Percentiles rank a stretch among this genome's conserved stretches.
Evolutionary conservation across 2,797 vertebrate species (phyloP).

Genomic region (Gadopsis bispinosus): DNA sequence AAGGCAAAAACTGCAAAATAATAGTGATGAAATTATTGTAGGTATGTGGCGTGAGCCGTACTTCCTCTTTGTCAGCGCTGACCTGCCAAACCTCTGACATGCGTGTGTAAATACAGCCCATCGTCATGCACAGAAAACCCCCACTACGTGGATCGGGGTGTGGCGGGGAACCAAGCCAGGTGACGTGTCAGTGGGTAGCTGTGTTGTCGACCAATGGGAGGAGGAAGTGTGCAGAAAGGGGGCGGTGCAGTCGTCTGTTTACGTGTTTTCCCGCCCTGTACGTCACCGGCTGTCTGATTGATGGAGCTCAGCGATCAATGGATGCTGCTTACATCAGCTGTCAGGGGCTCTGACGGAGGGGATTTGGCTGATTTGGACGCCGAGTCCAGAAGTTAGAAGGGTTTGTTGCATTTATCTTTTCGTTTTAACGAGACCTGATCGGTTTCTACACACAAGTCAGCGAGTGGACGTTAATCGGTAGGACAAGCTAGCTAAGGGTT

Average conservation of each 20-base stretch:
- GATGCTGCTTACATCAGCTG: conserved; percentile 64
- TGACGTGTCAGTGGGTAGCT: background rate
- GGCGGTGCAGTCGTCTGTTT: conserved; percentile 45
- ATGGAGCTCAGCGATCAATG: conserved; percentile 62
- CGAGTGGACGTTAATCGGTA: background rate
- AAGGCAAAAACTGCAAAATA: background rate
- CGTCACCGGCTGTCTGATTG: conserved; percentile 55
- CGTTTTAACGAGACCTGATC: background rate
- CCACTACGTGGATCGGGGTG: conserved; percentile 58
- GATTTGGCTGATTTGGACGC: conserved; percentile 51
- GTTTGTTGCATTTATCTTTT: background rate
- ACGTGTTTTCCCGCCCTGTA: conserved; percentile 66
- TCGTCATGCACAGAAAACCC: conserved; percentile 39
- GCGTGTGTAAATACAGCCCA: conserved; percentile 18
- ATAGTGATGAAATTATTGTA: background rate
- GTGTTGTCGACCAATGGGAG: conserved; percentile 58
- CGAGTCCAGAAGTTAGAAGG: conserved; percentile 67
- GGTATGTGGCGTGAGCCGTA: background rate
- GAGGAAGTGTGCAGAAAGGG: background rate
- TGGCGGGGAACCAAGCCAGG: background rate
- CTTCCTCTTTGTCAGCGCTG: background rate
- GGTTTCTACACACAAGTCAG: background rate
- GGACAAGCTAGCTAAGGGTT: background rate
- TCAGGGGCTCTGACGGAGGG: conserved; percentile 62
- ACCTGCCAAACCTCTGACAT: conserved; percentile 14